Conservation (phyloP, 2,888 invertebrate species). For the Electrophaes corylata region DNA sequence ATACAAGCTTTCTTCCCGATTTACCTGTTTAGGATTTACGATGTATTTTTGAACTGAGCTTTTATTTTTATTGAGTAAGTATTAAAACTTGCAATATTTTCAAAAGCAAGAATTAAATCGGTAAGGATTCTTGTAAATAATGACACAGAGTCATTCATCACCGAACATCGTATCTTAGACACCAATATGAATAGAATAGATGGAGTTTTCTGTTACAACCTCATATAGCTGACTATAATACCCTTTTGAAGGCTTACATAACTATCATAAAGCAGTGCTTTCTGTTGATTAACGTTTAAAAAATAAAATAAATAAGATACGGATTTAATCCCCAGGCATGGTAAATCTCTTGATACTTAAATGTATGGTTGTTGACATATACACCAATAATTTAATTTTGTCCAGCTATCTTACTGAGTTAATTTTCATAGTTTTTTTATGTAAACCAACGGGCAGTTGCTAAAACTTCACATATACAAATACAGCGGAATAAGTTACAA, state of each 20-base stretch:
- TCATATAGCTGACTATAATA: conserved; percentile 33
- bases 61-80: neutral
- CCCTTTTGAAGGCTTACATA: conserved; percentile 3
- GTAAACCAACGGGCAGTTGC: too few species aligned
- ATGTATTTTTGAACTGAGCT: neutral
- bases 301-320: too few species aligned
- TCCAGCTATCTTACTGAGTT: too few species aligned
- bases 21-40: conserved; percentile 5
- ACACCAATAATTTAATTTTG: too few species aligned
- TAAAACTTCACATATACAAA: too few species aligned
- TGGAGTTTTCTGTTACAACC: conserved; percentile 46
- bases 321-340: too few species aligned
- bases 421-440: too few species aligned
- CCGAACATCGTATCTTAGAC: conserved; percentile 46
- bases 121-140: conserved; percentile 5
- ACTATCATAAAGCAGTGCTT: neutral
- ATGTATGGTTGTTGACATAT: too few species aligned
- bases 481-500: too few species aligned
- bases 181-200: conserved; percentile 37
- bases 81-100: neutral
- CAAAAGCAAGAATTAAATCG: conserved; percentile 4
- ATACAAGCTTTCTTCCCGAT: conserved; percentile 10
- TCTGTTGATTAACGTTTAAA: too few species aligned
- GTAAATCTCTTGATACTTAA: too few species aligned
- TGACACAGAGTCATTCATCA: conserved; percentile 36